Percentiles rank a stretch among this genome's conserved stretches.
phyloP scores from a whole-genome alignment of 1,140 invertebrate species.

The Apis mellifera region Amel_HAv3.1 CM009935.2:10862501-10863000 shows the following conservation, averaged over 20 bases:
- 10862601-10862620: conserved; percentile 55
- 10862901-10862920: conserved; percentile 13
- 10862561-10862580: conserved; percentile 56
- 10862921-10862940: conserved; percentile 1
- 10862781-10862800: neutral
- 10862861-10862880: neutral
- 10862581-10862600: conserved; percentile 55
- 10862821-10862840: conserved; percentile 21
- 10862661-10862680: conserved; percentile 72
- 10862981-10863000: conserved; percentile 56
- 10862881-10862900: conserved; percentile 3
- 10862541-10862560: conserved; percentile 21
- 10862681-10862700: conserved; percentile 69
- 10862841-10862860: neutral
- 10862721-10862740: neutral
- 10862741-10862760: neutral
- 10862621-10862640: conserved; percentile 63
- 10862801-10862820: neutral
- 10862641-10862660: conserved; percentile 70
- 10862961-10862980: neutral
- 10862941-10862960: neutral
- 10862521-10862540: conserved; percentile 39
- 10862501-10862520: conserved; percentile 36
- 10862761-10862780: neutral
- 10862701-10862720: conserved; percentile 16